A percentile compares a stretch with the other conserved stretches of the same genome.
These are phyloP conservation scores for Paraescarpia echinospica DNA, from an alignment of 1,140 invertebrate species.

Conservation along the genomic window DNA sequence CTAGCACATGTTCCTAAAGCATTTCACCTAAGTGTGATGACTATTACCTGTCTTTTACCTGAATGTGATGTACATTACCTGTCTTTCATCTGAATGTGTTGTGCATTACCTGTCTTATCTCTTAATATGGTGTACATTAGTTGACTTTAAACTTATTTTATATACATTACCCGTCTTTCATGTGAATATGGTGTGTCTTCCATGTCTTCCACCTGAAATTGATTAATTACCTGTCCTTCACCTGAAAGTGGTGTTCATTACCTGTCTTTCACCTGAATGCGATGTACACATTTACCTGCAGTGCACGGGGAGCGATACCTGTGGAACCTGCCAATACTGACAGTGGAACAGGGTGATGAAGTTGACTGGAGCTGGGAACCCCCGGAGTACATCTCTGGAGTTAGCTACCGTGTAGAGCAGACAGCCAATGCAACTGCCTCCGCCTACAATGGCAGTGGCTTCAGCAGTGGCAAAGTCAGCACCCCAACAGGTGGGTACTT, in stretches of 20 bases:
- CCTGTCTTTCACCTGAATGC: constrained; percentile 9
- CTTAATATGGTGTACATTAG: neutral
- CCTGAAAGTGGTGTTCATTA: neutral
- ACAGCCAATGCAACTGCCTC: constrained; percentile 11
- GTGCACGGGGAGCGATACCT: neutral
- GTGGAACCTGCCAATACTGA: constrained; percentile 10
- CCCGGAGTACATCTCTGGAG: neutral
- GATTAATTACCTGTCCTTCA: neutral
- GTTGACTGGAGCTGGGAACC: constrained; percentile 13
- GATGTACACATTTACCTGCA: neutral
- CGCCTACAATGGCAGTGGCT: constrained; percentile 18
- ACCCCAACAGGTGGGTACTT: neutral
- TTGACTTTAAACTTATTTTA: no score
- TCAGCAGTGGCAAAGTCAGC: constrained; percentile 4
- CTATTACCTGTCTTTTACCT: neutral
- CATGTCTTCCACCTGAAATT: neutral
- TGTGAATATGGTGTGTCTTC: no score
- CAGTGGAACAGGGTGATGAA: neutral
- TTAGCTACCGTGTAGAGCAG: neutral
- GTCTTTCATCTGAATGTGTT: no score
- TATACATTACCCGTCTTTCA: no score
- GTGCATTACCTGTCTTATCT: no score
- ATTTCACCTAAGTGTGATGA: neutral
- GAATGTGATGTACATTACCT: neutral
- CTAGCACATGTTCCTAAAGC: neutral